Evolutionary conservation across 2,888 invertebrate species (phyloP), one percentile per base, ranked within the genome.

Genomic region (Troglohyphantes excavatus): DNA sequence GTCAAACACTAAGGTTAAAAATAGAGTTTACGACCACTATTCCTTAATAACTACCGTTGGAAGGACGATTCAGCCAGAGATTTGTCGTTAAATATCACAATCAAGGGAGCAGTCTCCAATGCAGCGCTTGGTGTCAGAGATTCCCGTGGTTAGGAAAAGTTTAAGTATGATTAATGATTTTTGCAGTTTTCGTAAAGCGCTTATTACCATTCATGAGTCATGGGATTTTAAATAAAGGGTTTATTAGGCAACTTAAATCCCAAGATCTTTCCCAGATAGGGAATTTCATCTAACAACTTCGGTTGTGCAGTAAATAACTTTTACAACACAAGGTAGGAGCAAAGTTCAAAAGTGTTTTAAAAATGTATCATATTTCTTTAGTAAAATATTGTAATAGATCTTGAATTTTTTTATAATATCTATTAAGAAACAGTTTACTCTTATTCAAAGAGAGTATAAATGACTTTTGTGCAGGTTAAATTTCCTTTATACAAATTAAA

Each of bases 91-190:
- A 46, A 33, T 53, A 72, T 72, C 17, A 43, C 72, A 72, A 13
- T 7, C 26, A 23, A 26, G 26, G 17, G 7, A 72, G 23, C 26
- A 11, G 29, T 21, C n/a, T 13, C n/a, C 43, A 29, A 21, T 72
- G 33, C 23, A 21, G 23, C 11, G 21, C 9, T 43, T 9, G 13
- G 13, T 27, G 23, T 23, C 13, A 23, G 46, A 43, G 72, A 72
- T 6, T 72, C 53, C 21, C 23, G 7, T 26, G 70, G 9, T n/a
- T 21, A 27, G 26, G 46, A 72, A 72, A 26, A 46, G 63, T 72
- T 26, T 72, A 53, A 46, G 26, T 72, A 26, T 72, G 27, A 53
- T 72, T 46, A 72, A 72, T 46, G 27, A n/a, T 68, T 21, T 26
- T 46, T 0, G 2, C 53, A 11, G 26, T 6, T 33, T n/a, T 43